Evolutionary conservation across 1,140 invertebrate species (phyloP).

Genomic region (Solen grandis): DNA sequence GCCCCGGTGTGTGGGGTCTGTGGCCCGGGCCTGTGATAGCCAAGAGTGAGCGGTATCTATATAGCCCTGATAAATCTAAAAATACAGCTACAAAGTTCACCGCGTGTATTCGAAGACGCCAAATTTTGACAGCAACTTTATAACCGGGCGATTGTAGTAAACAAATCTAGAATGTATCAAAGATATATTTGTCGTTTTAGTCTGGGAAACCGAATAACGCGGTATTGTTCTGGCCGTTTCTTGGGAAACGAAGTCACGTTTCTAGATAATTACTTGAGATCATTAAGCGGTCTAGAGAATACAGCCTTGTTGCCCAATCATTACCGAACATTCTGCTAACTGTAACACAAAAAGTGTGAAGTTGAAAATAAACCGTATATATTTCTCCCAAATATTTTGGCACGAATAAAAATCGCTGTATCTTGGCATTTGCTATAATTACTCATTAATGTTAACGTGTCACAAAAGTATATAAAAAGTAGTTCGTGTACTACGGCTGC

Average conservation of each 20-base stretch:
- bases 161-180: constrained; percentile 47
- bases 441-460: not conserved
- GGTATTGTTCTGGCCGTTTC: constrained; percentile 24
- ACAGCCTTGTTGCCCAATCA: not conserved
- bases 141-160: constrained; percentile 40
- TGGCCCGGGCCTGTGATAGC: not conserved
- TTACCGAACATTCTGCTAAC: not conserved
- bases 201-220: constrained; percentile 19
- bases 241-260: constrained; percentile 26
- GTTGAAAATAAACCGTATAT: not conserved
- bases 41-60: not conserved
- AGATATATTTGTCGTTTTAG: constrained; percentile 31
- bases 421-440: not conserved
- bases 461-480: no score
- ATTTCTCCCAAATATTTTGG: not conserved
- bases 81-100: constrained; percentile 9
- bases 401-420: not conserved
- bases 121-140: constrained; percentile 40
- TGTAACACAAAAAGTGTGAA: no score
- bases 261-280: constrained; percentile 15
- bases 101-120: constrained; percentile 36
- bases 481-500: no score
- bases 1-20: constrained; percentile 37
- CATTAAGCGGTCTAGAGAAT: not conserved
- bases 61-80: constrained; percentile 17